A percentile compares a stretch with the other conserved stretches of the same genome.
phyloP scores from a whole-genome alignment of 2,797 vertebrate genomes.

The Syndactyla subalaris region DNA sequence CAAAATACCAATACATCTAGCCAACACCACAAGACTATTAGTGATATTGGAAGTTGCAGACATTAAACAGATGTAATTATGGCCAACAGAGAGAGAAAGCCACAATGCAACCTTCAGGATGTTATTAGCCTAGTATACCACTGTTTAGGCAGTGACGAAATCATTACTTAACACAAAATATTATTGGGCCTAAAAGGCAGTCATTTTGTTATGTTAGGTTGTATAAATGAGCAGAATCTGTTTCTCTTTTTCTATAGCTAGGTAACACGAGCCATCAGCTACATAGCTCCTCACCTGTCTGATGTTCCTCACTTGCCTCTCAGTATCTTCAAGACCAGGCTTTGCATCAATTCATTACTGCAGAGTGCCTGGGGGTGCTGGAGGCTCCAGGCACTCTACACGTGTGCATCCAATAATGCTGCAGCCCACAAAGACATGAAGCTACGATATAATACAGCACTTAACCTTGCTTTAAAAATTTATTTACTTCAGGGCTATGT shows the following conservation, averaged over 20 bases:
- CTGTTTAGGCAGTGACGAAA: not conserved
- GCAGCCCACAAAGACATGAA: not conserved
- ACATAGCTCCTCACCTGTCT: not conserved
- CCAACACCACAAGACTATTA: not conserved
- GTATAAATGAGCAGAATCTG: not conserved
- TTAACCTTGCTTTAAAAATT: not conserved
- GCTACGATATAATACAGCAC: not conserved
- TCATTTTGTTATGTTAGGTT: not conserved
- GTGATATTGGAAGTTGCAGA: not conserved
- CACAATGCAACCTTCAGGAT: not conserved
- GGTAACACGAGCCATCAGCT: not conserved
- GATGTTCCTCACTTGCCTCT: not conserved
- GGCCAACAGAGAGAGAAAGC: not conserved
- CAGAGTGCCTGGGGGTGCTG: not conserved
- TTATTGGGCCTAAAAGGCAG: not conserved
- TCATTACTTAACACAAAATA: not conserved
- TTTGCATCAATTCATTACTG: not conserved
- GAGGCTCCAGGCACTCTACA: not conserved
- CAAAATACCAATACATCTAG: not conserved
- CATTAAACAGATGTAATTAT: not conserved
- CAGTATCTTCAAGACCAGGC: not conserved
- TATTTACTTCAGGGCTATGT: not conserved
- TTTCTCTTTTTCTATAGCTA: not conserved
- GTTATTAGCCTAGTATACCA: not conserved
- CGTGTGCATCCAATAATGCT: fast-evolving